Conservation (phyloP, 2,113 vertebrate species). For the Sus scrofa region DNA sequence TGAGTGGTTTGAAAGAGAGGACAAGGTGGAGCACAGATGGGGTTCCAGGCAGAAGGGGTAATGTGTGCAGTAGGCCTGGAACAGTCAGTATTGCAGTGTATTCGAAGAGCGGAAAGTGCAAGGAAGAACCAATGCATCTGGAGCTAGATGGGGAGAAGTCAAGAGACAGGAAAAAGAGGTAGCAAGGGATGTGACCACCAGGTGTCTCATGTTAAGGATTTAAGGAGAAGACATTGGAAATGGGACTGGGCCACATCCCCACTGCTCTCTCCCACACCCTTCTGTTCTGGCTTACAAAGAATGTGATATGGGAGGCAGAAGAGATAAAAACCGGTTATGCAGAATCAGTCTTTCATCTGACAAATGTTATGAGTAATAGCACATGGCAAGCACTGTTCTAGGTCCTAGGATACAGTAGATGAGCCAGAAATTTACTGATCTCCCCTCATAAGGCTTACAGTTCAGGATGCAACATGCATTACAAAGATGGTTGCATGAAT, state of each 20-base stretch:
- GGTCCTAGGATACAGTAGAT: not conserved
- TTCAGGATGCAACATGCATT: not conserved
- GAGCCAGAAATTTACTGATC: not conserved
- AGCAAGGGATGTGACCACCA: not conserved
- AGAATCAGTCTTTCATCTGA: not conserved
- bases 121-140: not conserved
- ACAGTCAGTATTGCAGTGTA: not conserved
- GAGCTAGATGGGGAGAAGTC: not conserved
- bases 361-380: not conserved
- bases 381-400: not conserved
- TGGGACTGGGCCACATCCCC: accelerated
- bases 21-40: accelerated
- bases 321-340: too few relatives aligned
- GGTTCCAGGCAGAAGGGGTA: not conserved
- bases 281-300: not conserved
- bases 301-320: not conserved
- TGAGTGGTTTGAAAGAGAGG: not conserved
- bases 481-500: not conserved
- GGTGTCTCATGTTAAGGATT: not conserved
- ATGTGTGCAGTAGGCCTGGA: accelerated
- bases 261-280: accelerated
- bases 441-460: not conserved
- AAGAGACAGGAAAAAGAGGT: not conserved
- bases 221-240: not conserved
- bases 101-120: not conserved